Base-by-base conservation (phyloP, 2,113 vertebrate genomes). In the Paralichthys olivaceus region DNA sequence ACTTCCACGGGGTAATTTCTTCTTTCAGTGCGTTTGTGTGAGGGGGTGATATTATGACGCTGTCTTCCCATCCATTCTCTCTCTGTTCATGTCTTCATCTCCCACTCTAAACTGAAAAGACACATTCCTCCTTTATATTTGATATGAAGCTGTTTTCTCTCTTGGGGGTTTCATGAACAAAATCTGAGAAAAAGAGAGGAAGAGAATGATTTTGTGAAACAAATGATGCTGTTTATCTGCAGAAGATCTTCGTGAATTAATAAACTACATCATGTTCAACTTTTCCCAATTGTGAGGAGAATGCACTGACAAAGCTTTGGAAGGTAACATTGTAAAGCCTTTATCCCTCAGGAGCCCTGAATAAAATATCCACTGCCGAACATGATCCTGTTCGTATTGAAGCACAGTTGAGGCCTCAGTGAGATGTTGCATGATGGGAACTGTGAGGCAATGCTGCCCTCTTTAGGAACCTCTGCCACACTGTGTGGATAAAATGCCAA, bases 1-100 rank as follows among this genome's bases (percentile, higher is more conserved):
- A 95, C 93, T 95, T 93, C 84, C 80, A 68, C 59, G 70, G 90
- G 90, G 90, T 92, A 93, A 94, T 93, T 94, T 91, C 83, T 77
- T 88, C 83, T 85, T 76, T 89, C 84, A 81, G 65, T 84, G 88
- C 83, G 9, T 55, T 55, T n/a, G 2, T 51, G n/a, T 87, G 88
- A 3, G 45, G 45, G 49, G 13, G 7, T 3, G 67, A 47, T 47
- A 53, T 73, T 73, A 81, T 83, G 90, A 87, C 65, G 70, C 75
- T 61, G 77, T 68, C 19, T 40, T 49, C 70, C 57, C 74, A 63
- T 59, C 57, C 75, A 58, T 71, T 56, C 25, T 29, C 29, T 51
- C 53, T 12, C 0, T 49, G 22, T 45, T 55, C 8, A 53, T 22
- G 12, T 53, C 58, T 67, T 59, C 51, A 68, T 63, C 43, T 34